phyloP scores from a whole-genome alignment of 1,140 invertebrate genomes.

The Drosophila kohkoa region DNA sequence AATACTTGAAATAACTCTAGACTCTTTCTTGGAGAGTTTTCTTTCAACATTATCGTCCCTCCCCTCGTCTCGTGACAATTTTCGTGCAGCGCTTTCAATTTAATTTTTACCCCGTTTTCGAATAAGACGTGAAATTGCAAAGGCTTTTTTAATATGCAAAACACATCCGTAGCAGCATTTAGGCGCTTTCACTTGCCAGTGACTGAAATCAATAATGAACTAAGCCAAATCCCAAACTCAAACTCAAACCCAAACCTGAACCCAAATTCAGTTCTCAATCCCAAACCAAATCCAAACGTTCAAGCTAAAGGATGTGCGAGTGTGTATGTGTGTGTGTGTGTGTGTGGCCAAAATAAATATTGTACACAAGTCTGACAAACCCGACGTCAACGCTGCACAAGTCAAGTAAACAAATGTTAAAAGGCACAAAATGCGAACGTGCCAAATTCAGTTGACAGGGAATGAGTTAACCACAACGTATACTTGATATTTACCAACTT shows the following conservation, averaged over 20 bases:
- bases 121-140: slow-evolving; percentile 34
- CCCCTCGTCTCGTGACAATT: slow-evolving; percentile 52
- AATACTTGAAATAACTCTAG: slow-evolving; percentile 69
- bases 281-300: slow-evolving; percentile 27
- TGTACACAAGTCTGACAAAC: slow-evolving; percentile 60
- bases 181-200: slow-evolving; percentile 33
- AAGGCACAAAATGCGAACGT: slow-evolving; percentile 71
- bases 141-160: slow-evolving; percentile 69
- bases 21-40: slow-evolving; percentile 1
- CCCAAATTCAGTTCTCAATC: slow-evolving; percentile 23
- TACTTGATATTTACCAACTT: slow-evolving; percentile 3
- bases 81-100: slow-evolving; percentile 49
- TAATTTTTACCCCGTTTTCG: slow-evolving; percentile 49
- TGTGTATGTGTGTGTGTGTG: not conserved
- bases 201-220: slow-evolving; percentile 46
- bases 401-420: slow-evolving; percentile 72
- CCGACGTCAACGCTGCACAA: slow-evolving; percentile 21
- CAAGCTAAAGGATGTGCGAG: slow-evolving; percentile 2
- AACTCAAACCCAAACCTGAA: slow-evolving; percentile 39
- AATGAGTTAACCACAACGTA: slow-evolving; percentile 20
- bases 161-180: slow-evolving; percentile 53
- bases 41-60: not conserved
- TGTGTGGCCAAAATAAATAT: slow-evolving; percentile 54
- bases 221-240: slow-evolving; percentile 59
- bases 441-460: slow-evolving; percentile 59